Percentiles rank a stretch among this genome's conserved stretches.
phyloP scores from a whole-genome alignment of 1,140 invertebrate genomes.

The Drosophila kanapiae region DNA sequence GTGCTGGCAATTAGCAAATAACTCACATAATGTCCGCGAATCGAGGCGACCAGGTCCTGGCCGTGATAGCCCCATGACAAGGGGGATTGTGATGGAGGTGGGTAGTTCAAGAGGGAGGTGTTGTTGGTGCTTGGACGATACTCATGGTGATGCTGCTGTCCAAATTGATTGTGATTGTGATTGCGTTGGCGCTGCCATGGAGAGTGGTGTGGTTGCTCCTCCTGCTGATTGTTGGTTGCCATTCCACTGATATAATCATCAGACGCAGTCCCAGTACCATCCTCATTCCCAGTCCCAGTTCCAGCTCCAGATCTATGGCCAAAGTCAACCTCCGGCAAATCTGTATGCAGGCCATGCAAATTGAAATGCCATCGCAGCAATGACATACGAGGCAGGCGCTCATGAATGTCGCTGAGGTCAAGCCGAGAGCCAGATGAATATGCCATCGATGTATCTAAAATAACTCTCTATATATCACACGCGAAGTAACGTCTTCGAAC shows the following conservation, averaged over 20 bases:
- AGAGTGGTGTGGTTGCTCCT: conserved; percentile 19
- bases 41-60: conserved; percentile 43
- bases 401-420: conserved; percentile 33
- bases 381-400: conserved; percentile 47
- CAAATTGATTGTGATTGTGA: conserved; percentile 61
- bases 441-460: conserved; percentile 27
- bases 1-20: conserved; percentile 68
- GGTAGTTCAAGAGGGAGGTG: neutral
- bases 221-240: conserved; percentile 32
- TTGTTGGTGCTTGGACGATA: conserved; percentile 8
- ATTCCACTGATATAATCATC: conserved; percentile 6
- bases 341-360: conserved; percentile 44
- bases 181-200: conserved; percentile 23
- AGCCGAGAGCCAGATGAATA: conserved; percentile 18
- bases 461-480: neutral
- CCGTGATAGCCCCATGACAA: conserved; percentile 33
- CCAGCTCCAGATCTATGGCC: neutral
- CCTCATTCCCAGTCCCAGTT: neutral
- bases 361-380: conserved; percentile 67
- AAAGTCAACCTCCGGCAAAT: conserved; percentile 13
- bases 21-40: conserved; percentile 65
- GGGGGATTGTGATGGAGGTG: neutral
- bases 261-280: neutral
- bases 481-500: conserved; percentile 31
- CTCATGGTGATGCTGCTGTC: conserved; percentile 12